Base-by-base conservation (phyloP, 2,797 vertebrate genomes). In the Semaprochilodus insignis region DNA sequence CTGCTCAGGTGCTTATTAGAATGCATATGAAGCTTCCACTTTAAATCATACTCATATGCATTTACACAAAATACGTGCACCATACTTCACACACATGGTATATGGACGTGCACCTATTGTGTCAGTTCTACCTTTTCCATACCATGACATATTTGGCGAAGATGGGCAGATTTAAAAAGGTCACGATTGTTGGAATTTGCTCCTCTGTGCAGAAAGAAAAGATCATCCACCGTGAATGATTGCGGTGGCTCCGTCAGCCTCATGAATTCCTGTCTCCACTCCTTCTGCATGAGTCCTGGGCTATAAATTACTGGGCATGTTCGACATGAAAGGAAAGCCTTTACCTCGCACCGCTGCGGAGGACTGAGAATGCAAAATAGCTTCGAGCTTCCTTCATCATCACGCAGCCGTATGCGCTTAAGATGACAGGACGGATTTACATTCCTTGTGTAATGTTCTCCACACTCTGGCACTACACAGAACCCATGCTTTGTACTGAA, bases 291-390 rank as follows among this genome's bases (percentile, higher is more conserved):
- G 55, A 81, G 74, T 84, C 69, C 65, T 63, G 66, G 31, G 70
- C 76, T 81, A 79, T 81, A 57, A 60, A 73, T 77, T 71, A 48
- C 74, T 48, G 78, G 60, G 70, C 76, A 80, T 57, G 25, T 81
- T 81, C 48, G 2, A 78, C 76, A 84, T 78, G 62, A 81, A 67
- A 73, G 57, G 69, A 51, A 77, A 69, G 23, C 51, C 40, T 67
- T 34, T 77, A 75, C 51, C 59, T n/a, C 55, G 67, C 55, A 80
- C 77, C 31, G 57, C 63, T 69, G 74, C 17, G 6, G 23, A 82
- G 31, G 27, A 55, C 75, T 54, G 19, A 75, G 70, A 63, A 82
- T 79, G 74, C 76, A 70, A 82, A 81, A 81, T 75, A 75, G 76
- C 71, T 57, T 21, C 1, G 11, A 31, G 80, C 77, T 74, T 59